Conservation (phyloP, 2,888 invertebrate species). For the Asteroscopus sphinx region DNA sequence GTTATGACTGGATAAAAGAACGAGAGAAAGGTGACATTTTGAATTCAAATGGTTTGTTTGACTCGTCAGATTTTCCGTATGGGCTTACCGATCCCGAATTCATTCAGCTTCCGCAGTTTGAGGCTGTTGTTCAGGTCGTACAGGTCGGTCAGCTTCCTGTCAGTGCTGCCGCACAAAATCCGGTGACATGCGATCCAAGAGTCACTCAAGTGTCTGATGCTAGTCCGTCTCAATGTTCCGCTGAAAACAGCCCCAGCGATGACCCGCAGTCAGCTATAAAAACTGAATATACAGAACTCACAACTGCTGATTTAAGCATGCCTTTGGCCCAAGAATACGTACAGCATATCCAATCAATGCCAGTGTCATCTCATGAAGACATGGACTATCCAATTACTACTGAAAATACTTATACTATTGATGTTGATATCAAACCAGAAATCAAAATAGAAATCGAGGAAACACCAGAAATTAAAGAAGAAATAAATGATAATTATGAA, state of each 20-base stretch:
- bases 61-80: conserved; percentile 53
- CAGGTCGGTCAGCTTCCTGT: conserved; percentile 88
- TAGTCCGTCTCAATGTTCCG: conserved; percentile 83
- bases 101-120: conserved; percentile 86
- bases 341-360: conserved; percentile 68
- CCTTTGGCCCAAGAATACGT: conserved; percentile 78
- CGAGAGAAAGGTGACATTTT: conserved; percentile 58
- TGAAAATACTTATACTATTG: conserved; percentile 70
- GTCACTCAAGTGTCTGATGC: conserved; percentile 85
- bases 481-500: conserved; percentile 57
- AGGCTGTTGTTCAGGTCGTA: conserved; percentile 89
- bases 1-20: conserved; percentile 59
- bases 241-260: conserved; percentile 77
- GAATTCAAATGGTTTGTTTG: conserved; percentile 19
- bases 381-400: conserved; percentile 60
- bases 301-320: conserved; percentile 80
- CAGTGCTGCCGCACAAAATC: conserved; percentile 84
- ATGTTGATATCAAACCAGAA: conserved; percentile 75
- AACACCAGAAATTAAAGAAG: conserved; percentile 65
- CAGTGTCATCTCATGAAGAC: conserved; percentile 63
- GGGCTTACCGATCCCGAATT: conserved; percentile 83
- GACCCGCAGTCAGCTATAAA: conserved; percentile 77
- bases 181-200: conserved; percentile 84
- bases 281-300: conserved; percentile 85
- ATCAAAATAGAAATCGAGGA: conserved; percentile 75